Evolutionary conservation across 2,797 vertebrate species (phyloP), one percentile per base, ranked within the genome.

Genomic region (Eurystomus glaucurus): DNA sequence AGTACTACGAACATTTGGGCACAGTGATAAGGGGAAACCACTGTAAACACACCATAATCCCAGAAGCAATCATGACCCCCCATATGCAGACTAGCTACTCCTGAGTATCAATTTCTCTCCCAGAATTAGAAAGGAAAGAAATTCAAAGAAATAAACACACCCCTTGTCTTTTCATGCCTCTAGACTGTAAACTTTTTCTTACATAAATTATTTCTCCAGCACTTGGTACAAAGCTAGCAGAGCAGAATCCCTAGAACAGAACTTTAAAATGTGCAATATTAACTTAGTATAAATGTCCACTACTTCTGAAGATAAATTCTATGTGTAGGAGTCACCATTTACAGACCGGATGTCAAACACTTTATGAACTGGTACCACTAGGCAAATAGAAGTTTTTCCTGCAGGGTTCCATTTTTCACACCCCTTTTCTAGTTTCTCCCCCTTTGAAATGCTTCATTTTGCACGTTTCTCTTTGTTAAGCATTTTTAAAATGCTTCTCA

Each of bases 361-460:
- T 48, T 64, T 77, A 41, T 87, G 50, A 72, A 3, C 26, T 75
- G 17, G 2, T 35, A 57, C 83, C 51, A n/a, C 14, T 54, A 31
- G 43, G 75, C 41, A 91, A 51, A 82, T 3, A 51, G 55, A 92
- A 86, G 48, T 5, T 82, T 79, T 94, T 89, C 48, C 68, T 77
- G 19, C 25, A 82, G 6, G 14, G 28, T 85, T 92, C 14, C 7
- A 33, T 75, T 66, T 82, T 60, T 48, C 3, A 2, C 8, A 4
- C 11, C 14, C 10, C 18, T 43, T 65, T 37, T 54, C 46, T 72
- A 48, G 48, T 84, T 93, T 79, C 33, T 66, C 41, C 75, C 52
- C 16, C 23, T 82, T 74, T 58, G 83, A 89, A 52, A 93, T 51
- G 64, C 66, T 94, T 81, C 23, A 25, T 88, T 85, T 72, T 93